phyloP scores from a whole-genome alignment of 2,888 invertebrate species.

The Drosophila paucipuncta region DNA sequence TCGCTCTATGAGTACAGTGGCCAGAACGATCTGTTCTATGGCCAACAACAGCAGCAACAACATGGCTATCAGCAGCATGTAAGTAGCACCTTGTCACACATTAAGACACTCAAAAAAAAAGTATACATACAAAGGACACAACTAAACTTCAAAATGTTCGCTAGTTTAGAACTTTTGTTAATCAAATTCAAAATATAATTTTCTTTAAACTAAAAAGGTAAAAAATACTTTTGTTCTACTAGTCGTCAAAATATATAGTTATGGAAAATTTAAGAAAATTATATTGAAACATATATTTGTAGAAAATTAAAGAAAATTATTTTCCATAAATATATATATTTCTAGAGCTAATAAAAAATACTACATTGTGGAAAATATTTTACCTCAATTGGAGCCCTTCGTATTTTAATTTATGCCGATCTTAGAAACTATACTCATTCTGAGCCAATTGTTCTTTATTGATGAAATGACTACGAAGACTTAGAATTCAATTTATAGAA shows the following conservation, averaged over 20 bases:
- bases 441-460: background rate
- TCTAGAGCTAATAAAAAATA: no score
- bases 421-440: background rate
- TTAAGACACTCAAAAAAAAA: background rate
- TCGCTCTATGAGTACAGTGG: slow-evolving; percentile 85
- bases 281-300: background rate
- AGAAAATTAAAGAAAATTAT: background rate
- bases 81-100: slow-evolving; percentile 48
- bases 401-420: background rate
- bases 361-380: no score
- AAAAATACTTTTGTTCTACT: background rate
- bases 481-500: background rate
- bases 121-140: no score
- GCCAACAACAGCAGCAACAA: slow-evolving; percentile 67
- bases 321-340: no score
- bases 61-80: slow-evolving; percentile 82
- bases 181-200: no score
- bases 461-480: background rate
- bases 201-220: no score
- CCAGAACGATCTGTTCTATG: slow-evolving; percentile 70
- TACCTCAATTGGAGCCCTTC: background rate
- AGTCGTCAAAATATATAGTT: background rate
- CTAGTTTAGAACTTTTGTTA: no score
- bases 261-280: background rate
- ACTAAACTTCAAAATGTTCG: no score